A percentile compares a stretch with the other conserved stretches of the same genome.
Evolutionary conservation across 2,113 vertebrate species (phyloP).

Genomic region (Halichoeres trimaculatus): DNA sequence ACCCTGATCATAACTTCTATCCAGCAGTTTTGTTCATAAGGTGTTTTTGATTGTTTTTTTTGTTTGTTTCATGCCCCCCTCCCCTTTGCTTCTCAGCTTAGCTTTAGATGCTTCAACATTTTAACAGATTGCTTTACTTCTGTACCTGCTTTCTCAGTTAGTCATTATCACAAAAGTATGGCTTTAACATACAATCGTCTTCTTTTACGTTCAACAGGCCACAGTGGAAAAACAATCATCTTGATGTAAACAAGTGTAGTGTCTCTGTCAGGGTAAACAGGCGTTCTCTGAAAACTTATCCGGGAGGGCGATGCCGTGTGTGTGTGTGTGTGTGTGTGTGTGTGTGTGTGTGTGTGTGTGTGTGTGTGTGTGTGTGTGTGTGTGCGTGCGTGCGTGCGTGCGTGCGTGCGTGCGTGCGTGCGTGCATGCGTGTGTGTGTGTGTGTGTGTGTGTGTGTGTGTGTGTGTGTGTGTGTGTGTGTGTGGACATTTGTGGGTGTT

Average conservation of each 20-base stretch:
- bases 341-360: constrained; percentile 30
- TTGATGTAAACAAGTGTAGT: constrained; percentile 34
- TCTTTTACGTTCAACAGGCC: background rate
- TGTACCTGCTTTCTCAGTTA: no score
- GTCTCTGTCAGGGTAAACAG: constrained; percentile 34
- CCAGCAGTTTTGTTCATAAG: no score
- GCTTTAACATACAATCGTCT: constrained; percentile 1
- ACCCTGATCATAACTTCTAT: no score
- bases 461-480: constrained; percentile 34
- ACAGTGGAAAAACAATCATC: constrained; percentile 35
- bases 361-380: constrained; percentile 59
- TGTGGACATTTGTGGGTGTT: constrained; percentile 62
- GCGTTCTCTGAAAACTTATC: constrained; percentile 37
- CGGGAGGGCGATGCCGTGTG: background rate
- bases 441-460: constrained; percentile 1
- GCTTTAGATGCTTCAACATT: background rate
- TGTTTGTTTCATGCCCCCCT: no score
- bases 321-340: background rate
- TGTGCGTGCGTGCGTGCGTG: constrained; percentile 40
- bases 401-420: constrained; percentile 52
- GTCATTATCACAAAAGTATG: no score
- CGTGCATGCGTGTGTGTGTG: constrained; percentile 6
- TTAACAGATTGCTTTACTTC: no score
- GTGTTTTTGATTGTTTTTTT: no score
- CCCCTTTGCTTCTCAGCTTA: background rate